Conservation (phyloP, 1,140 invertebrate genomes). For the Mya arenaria region DNA sequence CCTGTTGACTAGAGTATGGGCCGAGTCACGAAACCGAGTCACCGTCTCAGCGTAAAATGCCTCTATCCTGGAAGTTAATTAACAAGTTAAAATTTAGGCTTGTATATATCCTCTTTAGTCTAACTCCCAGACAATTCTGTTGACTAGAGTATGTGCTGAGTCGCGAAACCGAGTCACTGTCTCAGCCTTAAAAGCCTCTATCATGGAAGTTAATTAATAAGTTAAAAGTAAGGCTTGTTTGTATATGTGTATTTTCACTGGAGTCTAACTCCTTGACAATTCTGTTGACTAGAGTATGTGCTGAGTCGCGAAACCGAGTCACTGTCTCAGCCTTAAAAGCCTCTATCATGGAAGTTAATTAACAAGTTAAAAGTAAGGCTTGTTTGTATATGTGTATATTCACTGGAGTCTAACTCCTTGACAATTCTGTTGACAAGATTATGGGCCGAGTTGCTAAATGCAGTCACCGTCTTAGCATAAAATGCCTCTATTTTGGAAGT, state of each 20-base stretch:
- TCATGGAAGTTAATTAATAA: slow-evolving; percentile 57
- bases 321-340: slow-evolving; percentile 55
- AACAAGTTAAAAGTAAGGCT: not conserved
- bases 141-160: slow-evolving; percentile 66
- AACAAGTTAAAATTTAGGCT: not conserved
- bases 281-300: slow-evolving; percentile 68
- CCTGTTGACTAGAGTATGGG: slow-evolving; percentile 68
- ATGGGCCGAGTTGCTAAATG: too few species aligned
- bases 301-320: slow-evolving; percentile 53
- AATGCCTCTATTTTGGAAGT: too few species aligned
- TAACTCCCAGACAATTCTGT: slow-evolving; percentile 76
- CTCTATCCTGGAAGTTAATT: slow-evolving; percentile 62
- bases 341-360: slow-evolving; percentile 61
- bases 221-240: not conserved
- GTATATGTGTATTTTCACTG: slow-evolving; percentile 72
- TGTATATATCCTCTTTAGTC: slow-evolving; percentile 80
- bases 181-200: slow-evolving; percentile 62
- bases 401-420: too few species aligned
- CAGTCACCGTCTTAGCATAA: too few species aligned
- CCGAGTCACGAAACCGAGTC: slow-evolving; percentile 53
- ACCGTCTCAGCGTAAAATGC: slow-evolving; percentile 55
- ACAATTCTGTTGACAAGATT: not conserved
- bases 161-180: slow-evolving; percentile 50
- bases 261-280: slow-evolving; percentile 79
- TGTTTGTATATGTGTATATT: not conserved